Percentiles rank a stretch among this genome's conserved stretches.
phyloP scores from a whole-genome alignment of 2,888 invertebrate species.

The Chromoteleia sp. region DNA sequence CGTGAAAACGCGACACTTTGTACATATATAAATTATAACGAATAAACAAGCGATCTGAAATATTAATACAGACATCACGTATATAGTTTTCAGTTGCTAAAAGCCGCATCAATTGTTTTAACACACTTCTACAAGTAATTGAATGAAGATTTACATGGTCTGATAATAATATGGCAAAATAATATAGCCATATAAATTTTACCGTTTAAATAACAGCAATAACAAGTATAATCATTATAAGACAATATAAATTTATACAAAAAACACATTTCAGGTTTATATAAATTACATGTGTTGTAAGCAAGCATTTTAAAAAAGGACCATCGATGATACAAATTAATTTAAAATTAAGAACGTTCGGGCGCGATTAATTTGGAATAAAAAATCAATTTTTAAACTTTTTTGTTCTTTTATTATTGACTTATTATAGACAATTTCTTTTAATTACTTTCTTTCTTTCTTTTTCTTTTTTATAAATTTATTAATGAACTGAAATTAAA shows the following conservation, averaged over 20 bases:
- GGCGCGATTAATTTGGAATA: background rate
- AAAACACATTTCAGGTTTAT: constrained; percentile 32
- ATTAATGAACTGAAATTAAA: too few species aligned
- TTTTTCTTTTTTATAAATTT: too few species aligned
- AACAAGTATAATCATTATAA: constrained; percentile 70
- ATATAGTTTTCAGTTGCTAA: constrained; percentile 50
- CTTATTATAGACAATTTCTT: too few species aligned
- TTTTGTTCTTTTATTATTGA: too few species aligned
- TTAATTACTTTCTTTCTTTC: too few species aligned
- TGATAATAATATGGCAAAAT: constrained; percentile 73
- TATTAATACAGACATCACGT: constrained; percentile 55
- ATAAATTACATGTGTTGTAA: constrained; percentile 51
- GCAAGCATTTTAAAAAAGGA: background rate
- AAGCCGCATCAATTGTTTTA: constrained; percentile 46
- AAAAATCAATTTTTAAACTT: too few species aligned
- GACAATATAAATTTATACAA: constrained; percentile 71
- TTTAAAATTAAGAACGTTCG: constrained; percentile 5
- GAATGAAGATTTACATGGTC: constrained; percentile 16
- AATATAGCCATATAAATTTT: constrained; percentile 58
- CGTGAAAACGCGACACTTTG: constrained; percentile 42
- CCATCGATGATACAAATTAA: background rate
- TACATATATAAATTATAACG: constrained; percentile 77
- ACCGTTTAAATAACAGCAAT: constrained; percentile 64
- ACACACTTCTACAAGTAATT: constrained; percentile 45
- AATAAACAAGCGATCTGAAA: constrained; percentile 77